These are phyloP conservation scores for Dorcus hopei DNA, from an alignment of 2,888 invertebrate species.

Conservation along the genomic window DNA sequence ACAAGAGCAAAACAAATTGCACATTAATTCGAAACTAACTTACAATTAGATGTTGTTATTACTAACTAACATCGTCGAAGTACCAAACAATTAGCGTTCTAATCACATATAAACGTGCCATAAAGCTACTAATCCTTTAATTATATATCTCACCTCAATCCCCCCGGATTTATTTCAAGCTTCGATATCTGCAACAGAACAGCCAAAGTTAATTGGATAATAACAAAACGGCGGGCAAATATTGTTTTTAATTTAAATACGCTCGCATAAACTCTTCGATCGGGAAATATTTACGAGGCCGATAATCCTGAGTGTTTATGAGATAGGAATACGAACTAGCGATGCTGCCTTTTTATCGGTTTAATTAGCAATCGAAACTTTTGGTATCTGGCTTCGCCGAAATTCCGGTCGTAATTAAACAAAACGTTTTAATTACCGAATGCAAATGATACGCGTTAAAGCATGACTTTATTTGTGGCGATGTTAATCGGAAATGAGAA, in stretches of 20 bases:
- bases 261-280: neutral
- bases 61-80: constrained; percentile 1
- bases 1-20: neutral
- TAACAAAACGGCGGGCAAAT: constrained; percentile 1
- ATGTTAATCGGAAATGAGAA: constrained; percentile 23
- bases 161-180: neutral
- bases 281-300: constrained; percentile 6
- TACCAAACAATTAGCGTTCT: constrained; percentile 15
- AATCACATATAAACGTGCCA: constrained; percentile 13
- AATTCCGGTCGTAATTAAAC: constrained; percentile 23
- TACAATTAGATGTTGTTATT: no score
- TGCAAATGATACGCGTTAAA: constrained; percentile 28
- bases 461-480: constrained; percentile 21
- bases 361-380: constrained; percentile 11
- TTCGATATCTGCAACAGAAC: constrained; percentile 17
- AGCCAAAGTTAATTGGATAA: constrained; percentile 7
- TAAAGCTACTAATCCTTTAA: constrained; percentile 7
- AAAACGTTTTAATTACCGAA: constrained; percentile 29
- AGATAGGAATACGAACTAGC: constrained; percentile 10
- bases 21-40: constrained; percentile 7
- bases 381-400: neutral
- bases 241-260: neutral
- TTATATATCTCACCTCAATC: constrained; percentile 9
- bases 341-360: constrained; percentile 12
- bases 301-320: constrained; percentile 12